Evolutionary conservation across 2,113 vertebrate genomes (phyloP).

Genomic region (Dermatemys mawii): DNA sequence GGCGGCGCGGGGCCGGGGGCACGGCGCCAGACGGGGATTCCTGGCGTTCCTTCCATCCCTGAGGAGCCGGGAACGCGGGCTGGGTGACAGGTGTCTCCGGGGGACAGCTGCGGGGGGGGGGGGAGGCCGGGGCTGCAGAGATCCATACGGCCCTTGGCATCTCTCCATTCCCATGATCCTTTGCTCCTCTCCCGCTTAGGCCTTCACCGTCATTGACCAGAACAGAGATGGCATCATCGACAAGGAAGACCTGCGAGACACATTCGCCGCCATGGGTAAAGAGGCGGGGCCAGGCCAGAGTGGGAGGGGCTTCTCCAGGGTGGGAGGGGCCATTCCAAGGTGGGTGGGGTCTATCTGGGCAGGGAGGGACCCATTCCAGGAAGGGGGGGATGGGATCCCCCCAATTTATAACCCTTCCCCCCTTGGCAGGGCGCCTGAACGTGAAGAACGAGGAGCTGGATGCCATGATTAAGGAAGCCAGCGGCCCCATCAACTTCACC

Average conservation of each 20-base stretch:
- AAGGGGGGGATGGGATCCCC: background rate
- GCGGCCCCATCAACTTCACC: conserved; percentile 93
- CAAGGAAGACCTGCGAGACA: conserved; percentile 92
- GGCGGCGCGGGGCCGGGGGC: background rate
- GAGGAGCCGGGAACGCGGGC: background rate
- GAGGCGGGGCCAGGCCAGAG: background rate
- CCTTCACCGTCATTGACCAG: conserved; percentile 94
- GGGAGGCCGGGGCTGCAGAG: background rate
- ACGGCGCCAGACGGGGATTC: background rate
- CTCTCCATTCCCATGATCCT: background rate
- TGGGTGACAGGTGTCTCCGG: background rate
- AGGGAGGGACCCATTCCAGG: background rate
- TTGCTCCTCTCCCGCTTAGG: conserved; percentile 69
- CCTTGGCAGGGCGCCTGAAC: conserved; percentile 84
- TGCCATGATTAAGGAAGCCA: conserved; percentile 91
- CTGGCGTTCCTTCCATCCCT: conserved; percentile 28
- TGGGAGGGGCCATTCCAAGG: background rate
- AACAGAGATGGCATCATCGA: conserved; percentile 94
- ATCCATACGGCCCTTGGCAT: background rate
- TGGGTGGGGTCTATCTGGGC: background rate
- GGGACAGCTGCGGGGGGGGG: conserved; percentile 30
- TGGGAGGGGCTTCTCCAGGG: background rate
- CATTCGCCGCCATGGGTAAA: conserved; percentile 90
- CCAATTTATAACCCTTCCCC: background rate
- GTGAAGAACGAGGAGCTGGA: conserved; percentile 90